Conservation (phyloP, 2,113 vertebrate genomes). For the Strigops habroptila region DNA sequence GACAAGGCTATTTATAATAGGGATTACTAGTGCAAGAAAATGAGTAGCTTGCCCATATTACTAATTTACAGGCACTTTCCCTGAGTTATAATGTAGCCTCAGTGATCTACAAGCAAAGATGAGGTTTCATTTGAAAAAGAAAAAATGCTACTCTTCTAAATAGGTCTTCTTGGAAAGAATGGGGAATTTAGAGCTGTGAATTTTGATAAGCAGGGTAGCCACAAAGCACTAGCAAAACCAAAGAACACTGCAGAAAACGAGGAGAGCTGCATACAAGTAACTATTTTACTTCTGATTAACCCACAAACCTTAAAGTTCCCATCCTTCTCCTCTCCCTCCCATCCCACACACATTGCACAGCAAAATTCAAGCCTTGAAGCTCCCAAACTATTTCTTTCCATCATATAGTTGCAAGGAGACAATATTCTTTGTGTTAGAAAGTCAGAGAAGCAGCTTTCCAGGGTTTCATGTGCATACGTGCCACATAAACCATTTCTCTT, state of each 20-base stretch:
- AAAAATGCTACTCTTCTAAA: background rate
- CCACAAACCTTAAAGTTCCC: background rate
- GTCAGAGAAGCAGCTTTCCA: background rate
- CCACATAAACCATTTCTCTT: background rate
- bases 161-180: background rate
- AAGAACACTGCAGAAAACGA: background rate
- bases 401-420: background rate
- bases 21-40: background rate
- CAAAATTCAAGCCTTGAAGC: background rate
- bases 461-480: accelerated
- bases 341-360: background rate
- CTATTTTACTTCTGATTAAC: background rate
- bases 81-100: accelerated
- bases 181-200: background rate
- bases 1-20: background rate
- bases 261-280: background rate
- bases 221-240: background rate
- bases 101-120: background rate
- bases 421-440: background rate
- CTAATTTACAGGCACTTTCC: background rate
- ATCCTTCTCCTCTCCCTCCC: background rate
- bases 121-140: background rate
- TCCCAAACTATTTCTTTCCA: background rate
- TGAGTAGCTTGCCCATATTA: background rate
- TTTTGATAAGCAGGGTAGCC: background rate